Evolutionary conservation across 2,888 invertebrate species (phyloP).

Genomic region (Sarcophaga rosellei): DNA sequence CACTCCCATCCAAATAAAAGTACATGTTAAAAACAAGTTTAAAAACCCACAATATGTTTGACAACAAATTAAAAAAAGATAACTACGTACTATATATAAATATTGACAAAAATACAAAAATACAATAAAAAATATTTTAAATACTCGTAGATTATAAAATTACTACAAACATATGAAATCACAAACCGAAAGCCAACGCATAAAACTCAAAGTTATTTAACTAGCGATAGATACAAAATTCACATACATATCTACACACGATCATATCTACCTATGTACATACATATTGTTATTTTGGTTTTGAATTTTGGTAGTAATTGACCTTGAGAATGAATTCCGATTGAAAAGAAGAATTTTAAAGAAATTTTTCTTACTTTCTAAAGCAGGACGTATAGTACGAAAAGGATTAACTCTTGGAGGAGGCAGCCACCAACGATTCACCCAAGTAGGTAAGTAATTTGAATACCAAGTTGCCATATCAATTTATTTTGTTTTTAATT

Average conservation of each 20-base stretch:
- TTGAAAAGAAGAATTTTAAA: neutral
- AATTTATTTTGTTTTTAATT: neutral
- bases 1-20: neutral
- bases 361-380: constrained; percentile 72
- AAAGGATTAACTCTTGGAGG: constrained; percentile 75
- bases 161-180: constrained; percentile 55
- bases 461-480: constrained; percentile 76
- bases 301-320: neutral
- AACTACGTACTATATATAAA: constrained; percentile 34
- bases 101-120: constrained; percentile 21
- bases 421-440: constrained; percentile 77
- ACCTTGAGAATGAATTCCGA: constrained; percentile 11
- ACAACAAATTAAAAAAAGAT: constrained; percentile 40
- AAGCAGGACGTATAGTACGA: constrained; percentile 74
- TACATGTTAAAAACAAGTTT: neutral
- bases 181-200: constrained; percentile 32
- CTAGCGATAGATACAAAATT: neutral
- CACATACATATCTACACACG: neutral
- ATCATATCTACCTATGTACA: no score
- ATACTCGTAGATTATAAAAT: constrained; percentile 14
- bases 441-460: constrained; percentile 77
- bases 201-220: neutral
- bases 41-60: constrained; percentile 49
- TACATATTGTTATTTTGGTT: constrained; percentile 16
- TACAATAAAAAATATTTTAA: constrained; percentile 24